These are phyloP conservation scores for Rhyacophila brunnea DNA, from an alignment of 1,140 invertebrate species.

Conservation along the genomic window DNA sequence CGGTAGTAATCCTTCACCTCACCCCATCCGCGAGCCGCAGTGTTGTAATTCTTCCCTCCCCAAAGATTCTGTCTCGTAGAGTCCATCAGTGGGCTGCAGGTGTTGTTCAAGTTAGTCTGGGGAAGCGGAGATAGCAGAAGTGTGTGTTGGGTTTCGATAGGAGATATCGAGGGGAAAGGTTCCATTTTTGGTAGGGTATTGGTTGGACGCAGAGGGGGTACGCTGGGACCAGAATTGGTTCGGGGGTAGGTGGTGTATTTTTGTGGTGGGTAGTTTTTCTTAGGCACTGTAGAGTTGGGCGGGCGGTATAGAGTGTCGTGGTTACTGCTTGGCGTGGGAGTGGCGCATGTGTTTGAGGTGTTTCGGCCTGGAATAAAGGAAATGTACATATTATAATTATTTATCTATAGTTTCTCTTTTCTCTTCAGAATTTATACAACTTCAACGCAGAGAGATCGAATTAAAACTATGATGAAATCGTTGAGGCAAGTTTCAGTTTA, in stretches of 20 bases:
- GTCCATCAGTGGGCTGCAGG: conserved; percentile 46
- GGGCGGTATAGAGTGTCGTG: conserved; percentile 54
- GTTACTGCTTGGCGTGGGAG: conserved; percentile 52
- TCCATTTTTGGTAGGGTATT: conserved; percentile 51
- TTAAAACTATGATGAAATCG: no score
- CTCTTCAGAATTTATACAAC: no score
- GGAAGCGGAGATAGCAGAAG: conserved; percentile 44
- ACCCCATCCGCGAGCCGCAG: conserved; percentile 77
- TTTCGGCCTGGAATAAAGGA: conserved; percentile 49
- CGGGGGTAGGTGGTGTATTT: conserved; percentile 42
- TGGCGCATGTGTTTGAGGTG: conserved; percentile 49
- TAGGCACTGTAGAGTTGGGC: conserved; percentile 34
- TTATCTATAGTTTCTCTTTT: no score
- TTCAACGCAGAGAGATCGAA: no score
- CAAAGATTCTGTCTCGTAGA: conserved; percentile 43
- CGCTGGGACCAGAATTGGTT: conserved; percentile 41
- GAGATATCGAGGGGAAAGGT: conserved; percentile 45
- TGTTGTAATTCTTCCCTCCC: conserved; percentile 69
- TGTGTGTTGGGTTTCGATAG: conserved; percentile 38
- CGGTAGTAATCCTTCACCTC: conserved; percentile 63
- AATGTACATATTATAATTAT: background rate
- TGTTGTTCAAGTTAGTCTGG: conserved; percentile 47
- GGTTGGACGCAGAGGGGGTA: conserved; percentile 39
- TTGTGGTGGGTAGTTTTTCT: background rate
- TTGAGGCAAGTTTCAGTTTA: no score